Base-by-base conservation (phyloP, 2,113 vertebrate species). In the Tachysurus vachellii region DNA sequence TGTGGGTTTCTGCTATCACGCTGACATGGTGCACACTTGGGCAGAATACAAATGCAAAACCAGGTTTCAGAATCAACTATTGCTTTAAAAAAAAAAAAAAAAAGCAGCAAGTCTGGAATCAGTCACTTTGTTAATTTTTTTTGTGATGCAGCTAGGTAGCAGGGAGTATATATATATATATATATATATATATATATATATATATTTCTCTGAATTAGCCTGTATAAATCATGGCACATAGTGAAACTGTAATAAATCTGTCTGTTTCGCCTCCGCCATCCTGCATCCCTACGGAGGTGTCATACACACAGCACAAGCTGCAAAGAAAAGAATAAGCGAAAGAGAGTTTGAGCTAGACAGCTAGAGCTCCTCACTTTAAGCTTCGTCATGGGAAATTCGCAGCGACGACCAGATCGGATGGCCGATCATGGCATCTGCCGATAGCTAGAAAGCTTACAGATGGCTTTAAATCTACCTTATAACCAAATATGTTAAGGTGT, bases 351-450 rank as follows among this genome's bases (percentile, higher is more conserved):
- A 57, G 36, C 53, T 76, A 73, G 83, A 76, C 53, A 70, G 36
- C 36, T 36, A 36, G 19, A 54, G 21, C 13, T 68, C 76, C 61
- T 80, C 59, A 56, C 47, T 86, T 66, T 76, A 56, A 68, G 47
- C 61, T 68, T 80, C 80, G 47, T 75, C 75, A 42, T 68, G 75
- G 85, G 85, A 86, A 84, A 86, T 86, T 66, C 80, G 47, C 73
- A 80, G 59, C 31, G 26, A 42, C 12, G 21, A 53, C 85, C 21
- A 7, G 17, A 66, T 5, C 80, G 75, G 11, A 17, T 54, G 59
- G 47, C 36, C 4, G 77, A 85, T 64, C 53, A 13, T 61, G 36
- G 70, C 23, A 16, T 76, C n/a, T 56, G 64, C 36, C 36, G 44
- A 50, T 53, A 10, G 19, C 5, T 19, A 11, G 8, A 31, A 23